Percentiles rank a stretch among this genome's conserved stretches.
Conservation (phyloP, 2,888 invertebrate species). For the Andrena flavipes region DNA sequence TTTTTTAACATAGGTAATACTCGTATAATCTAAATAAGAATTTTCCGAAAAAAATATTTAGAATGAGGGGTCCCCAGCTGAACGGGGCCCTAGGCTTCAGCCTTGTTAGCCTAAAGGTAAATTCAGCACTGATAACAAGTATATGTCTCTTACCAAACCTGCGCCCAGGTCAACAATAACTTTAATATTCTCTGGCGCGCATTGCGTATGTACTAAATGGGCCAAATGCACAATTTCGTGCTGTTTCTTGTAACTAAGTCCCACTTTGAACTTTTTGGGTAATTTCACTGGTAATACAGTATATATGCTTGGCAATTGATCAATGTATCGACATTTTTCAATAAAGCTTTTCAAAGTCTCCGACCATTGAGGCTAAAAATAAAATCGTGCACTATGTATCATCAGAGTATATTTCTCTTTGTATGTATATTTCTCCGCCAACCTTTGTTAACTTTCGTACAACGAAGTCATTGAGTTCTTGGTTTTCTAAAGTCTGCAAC, state of each 20-base stretch:
- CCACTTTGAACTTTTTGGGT: constrained; percentile 78
- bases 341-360: constrained; percentile 84
- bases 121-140: too few relatives aligned
- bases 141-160: constrained; percentile 87
- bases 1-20: too few relatives aligned
- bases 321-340: constrained; percentile 72
- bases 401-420: not conserved
- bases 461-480: constrained; percentile 85
- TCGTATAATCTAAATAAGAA: too few relatives aligned
- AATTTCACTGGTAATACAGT: constrained; percentile 60
- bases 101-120: too few relatives aligned
- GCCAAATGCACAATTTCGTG: constrained; percentile 90
- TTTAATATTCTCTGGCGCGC: constrained; percentile 84
- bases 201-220: constrained; percentile 86
- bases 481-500: constrained; percentile 83
- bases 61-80: too few relatives aligned
- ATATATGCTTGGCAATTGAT: constrained; percentile 76
- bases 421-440: constrained; percentile 22
- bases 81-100: too few relatives aligned
- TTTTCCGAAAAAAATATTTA: too few relatives aligned
- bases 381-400: not conserved
- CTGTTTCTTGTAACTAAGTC: constrained; percentile 88
- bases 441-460: constrained; percentile 74
- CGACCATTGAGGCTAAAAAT: constrained; percentile 79
- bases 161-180: constrained; percentile 90